Conservation (phyloP, 2,888 invertebrate species). For the Stomorhina lunata region DNA sequence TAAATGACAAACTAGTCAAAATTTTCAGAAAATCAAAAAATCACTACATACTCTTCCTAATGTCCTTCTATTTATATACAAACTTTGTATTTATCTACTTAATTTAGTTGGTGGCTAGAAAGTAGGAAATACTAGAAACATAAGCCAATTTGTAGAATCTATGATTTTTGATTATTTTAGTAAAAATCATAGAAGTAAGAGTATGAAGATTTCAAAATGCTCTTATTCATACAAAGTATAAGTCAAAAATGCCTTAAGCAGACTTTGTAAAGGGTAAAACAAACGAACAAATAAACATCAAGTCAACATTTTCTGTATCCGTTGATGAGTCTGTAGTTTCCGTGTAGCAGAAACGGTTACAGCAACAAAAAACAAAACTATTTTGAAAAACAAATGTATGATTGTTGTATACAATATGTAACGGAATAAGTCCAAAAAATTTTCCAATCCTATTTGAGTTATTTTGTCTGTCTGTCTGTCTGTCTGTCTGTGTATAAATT, state of each 20-base stretch:
- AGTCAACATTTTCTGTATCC: slow-evolving; percentile 56
- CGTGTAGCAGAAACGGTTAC: slow-evolving; percentile 55
- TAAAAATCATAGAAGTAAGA: too few relatives aligned
- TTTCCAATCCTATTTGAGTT: neutral
- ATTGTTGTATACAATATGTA: neutral
- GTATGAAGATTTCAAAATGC: too few relatives aligned
- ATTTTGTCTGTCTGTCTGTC: neutral
- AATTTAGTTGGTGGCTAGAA: too few relatives aligned
- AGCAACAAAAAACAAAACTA: slow-evolving; percentile 19
- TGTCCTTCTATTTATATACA: neutral
- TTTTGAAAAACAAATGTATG: neutral
- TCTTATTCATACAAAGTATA: too few relatives aligned
- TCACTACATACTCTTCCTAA: neutral
- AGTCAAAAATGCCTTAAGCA: neutral
- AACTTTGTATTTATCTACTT: too few relatives aligned
- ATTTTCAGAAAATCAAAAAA: slow-evolving; percentile 21
- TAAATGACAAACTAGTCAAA: slow-evolving; percentile 30
- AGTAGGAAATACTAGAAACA: too few relatives aligned
- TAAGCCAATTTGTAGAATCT: too few relatives aligned
- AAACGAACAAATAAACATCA: slow-evolving; percentile 50
- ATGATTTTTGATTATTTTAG: too few relatives aligned
- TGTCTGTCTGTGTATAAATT: neutral
- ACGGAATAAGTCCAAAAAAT: slow-evolving; percentile 13
- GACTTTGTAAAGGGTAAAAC: slow-evolving; percentile 6
- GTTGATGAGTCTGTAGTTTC: slow-evolving; percentile 50